Conservation (phyloP, 2,113 vertebrate species). For the Bubo bubo region DNA sequence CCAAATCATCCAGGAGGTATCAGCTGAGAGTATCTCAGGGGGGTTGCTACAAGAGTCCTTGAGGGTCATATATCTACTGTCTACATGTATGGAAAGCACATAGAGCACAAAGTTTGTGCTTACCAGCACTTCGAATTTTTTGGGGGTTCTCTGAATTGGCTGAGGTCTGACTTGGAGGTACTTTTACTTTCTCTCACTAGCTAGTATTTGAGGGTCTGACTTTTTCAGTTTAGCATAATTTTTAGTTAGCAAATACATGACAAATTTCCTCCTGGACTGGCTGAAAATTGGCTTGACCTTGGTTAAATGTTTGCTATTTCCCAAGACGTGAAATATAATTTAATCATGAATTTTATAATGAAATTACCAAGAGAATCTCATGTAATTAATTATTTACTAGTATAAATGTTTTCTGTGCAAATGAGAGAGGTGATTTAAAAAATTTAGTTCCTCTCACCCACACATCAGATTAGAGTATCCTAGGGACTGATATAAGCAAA, state of each 20-base stretch:
- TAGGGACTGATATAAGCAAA: neutral
- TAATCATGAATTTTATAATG: slow-evolving; percentile 26
- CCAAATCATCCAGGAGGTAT: neutral
- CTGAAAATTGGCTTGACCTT: neutral
- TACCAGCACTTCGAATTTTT: neutral
- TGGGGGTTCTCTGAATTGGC: neutral
- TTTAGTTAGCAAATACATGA: neutral
- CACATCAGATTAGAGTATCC: neutral
- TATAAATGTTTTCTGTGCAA: neutral
- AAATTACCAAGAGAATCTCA: neutral
- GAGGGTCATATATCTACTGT: neutral
- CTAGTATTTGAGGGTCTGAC: neutral
- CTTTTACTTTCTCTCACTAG: neutral
- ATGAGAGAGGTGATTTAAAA: neutral
- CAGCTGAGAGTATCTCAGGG: neutral
- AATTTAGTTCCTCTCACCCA: neutral
- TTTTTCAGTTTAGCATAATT: neutral
- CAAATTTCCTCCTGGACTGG: neutral
- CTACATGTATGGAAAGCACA: neutral
- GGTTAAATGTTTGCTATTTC: neutral
- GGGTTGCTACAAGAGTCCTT: neutral
- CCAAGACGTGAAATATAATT: neutral
- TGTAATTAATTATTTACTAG: slow-evolving; percentile 8
- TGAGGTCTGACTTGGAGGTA: neutral
- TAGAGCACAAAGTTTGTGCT: neutral